Conservation (phyloP, 2,113 vertebrate species). For the Cygnus buccinator region DNA sequence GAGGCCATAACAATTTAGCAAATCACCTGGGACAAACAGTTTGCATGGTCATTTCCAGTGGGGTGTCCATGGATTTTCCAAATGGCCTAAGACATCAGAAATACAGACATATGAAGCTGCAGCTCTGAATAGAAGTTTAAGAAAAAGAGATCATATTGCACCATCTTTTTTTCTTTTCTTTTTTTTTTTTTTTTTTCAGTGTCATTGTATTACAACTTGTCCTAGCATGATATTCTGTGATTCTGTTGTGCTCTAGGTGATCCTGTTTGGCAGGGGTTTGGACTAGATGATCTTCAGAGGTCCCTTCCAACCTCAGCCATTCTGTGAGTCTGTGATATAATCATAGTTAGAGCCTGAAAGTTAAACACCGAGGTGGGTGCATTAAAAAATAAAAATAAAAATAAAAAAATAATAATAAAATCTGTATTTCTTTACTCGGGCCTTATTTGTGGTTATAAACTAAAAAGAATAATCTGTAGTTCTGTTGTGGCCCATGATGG, state of each 20-base stretch:
- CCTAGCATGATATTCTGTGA: background rate
- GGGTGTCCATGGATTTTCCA: background rate
- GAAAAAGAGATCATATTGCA: background rate
- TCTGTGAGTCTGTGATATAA: background rate
- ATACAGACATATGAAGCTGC: background rate
- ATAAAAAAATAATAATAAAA: no score
- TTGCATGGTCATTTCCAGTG: background rate
- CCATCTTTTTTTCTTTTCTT: no score
- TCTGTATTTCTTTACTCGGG: background rate
- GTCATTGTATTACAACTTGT: background rate
- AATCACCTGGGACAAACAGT: background rate
- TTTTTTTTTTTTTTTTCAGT: background rate
- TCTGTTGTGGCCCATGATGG: background rate
- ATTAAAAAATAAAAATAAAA: background rate
- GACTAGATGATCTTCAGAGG: no score
- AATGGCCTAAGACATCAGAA: background rate
- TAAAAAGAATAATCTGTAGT: background rate
- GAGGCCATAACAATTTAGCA: background rate
- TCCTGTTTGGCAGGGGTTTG: no score
- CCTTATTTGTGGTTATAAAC: background rate
- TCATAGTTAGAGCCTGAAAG: background rate
- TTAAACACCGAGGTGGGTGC: fast-evolving
- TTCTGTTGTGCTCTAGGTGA: no score
- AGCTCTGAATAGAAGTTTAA: background rate
- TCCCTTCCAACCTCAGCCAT: no score